Evolutionary conservation across 2,113 vertebrate species (phyloP), one percentile per base, ranked within the genome.

Genomic region (Actenoides hombroni): DNA sequence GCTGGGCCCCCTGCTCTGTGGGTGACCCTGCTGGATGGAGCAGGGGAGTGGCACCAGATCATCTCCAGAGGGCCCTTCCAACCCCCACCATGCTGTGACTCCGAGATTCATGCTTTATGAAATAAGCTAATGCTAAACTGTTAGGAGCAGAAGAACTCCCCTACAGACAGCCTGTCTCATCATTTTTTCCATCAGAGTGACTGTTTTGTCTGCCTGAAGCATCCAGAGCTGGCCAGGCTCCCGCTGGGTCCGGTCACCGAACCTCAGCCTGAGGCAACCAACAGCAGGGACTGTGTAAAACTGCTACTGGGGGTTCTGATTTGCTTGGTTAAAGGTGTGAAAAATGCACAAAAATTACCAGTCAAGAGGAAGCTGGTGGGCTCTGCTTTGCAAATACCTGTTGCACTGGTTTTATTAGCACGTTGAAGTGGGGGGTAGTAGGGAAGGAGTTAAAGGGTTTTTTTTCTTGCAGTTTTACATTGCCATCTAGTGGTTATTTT

Each of bases 401-500:
- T 10, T 35, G 40, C 26, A 6, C 5, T 11, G 85, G 29, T 70
- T 68, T 75, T 42, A 10, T 16, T 1, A 46, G 13, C n/a, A 14
- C 7, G 17, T 1, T 28, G 5, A 35, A 48, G 24, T 0, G 28
- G 13, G 5, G 13, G 26, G 7, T 7, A 16, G 40, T 5, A 25
- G 40, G 28, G 49, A 33, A 63, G 21, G 23, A 17, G 29, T 23
- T 15, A 4, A 33, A 48, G 1, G 19, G 14, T 42, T 48, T 33
- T 57, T 57, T n/a, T 81, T 59, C 48, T 70, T 42, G 40, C 75
- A 54, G 96, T 60, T 94, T 28, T 40, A 29, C 76, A 90, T 57
- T 90, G 94, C 97, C 98, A 97, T 90, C 98, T 93, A 80, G 96
- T 96, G 98, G 94, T 13, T 5, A 0, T 6, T 19, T 6, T 10